phyloP scores from a whole-genome alignment of 2,797 vertebrate genomes.

The Heteromormyrus szaboi region DNA sequence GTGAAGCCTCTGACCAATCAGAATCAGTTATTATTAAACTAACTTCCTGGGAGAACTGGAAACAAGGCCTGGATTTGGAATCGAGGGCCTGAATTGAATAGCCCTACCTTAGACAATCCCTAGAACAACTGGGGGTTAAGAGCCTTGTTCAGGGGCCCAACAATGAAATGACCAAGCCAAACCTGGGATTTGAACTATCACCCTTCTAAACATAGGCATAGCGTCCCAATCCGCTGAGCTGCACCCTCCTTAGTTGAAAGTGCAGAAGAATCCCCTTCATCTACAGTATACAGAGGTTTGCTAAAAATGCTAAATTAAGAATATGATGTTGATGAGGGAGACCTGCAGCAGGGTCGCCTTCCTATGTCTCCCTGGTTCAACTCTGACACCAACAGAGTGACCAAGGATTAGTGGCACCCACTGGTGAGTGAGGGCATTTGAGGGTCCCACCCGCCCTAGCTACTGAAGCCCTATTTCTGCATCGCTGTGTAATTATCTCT shows the following conservation, averaged over 20 bases:
- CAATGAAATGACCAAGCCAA: not conserved
- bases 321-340: not conserved
- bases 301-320: not conserved
- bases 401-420: not conserved
- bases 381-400: not conserved
- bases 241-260: not conserved
- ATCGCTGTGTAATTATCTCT: not conserved
- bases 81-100: too few relatives aligned
- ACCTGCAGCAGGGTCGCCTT: not conserved
- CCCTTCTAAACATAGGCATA: not conserved
- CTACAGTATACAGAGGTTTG: not conserved
- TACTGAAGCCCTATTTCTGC: not conserved
- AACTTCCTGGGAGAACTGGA: too few relatives aligned
- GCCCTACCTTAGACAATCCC: not conserved
- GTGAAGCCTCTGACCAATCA: too few relatives aligned
- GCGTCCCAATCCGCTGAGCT: not conserved
- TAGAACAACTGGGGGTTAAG: not conserved
- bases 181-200: not conserved
- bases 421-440: not conserved
- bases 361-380: not conserved
- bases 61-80: too few relatives aligned
- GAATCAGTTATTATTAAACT: too few relatives aligned
- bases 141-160: not conserved
- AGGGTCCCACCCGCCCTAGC: not conserved
- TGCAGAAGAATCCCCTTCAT: not conserved